Evolutionary conservation across 2,113 vertebrate genomes (phyloP).

Genomic region (Corynorhinus townsendii): DNA sequence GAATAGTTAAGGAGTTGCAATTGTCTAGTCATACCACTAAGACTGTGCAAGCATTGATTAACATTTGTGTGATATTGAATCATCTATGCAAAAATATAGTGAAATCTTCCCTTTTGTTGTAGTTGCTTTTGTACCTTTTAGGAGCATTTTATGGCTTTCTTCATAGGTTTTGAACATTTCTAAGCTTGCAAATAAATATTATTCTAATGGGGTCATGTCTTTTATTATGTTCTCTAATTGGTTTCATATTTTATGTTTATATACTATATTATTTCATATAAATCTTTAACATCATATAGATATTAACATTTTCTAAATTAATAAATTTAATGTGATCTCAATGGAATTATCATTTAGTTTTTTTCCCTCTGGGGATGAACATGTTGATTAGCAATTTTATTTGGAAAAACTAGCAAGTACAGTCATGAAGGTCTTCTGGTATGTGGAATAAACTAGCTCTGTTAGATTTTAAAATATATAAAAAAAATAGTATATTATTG

Average conservation of each 20-base stretch:
- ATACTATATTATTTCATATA: not conserved
- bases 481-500: not conserved
- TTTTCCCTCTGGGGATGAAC: not conserved
- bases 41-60: not conserved
- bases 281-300: not conserved
- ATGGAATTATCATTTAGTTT: not conserved
- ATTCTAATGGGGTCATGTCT: not conserved
- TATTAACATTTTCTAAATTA: constrained; percentile 24
- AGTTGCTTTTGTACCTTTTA: not conserved
- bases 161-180: not conserved
- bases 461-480: not conserved
- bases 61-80: not conserved
- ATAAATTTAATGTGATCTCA: not conserved
- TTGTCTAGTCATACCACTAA: not conserved
- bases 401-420: not conserved
- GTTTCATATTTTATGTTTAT: not conserved
- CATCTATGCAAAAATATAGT: not conserved
- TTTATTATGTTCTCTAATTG: not conserved
- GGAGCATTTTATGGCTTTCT: not conserved
- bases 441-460: not conserved
- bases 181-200: not conserved
- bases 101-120: not conserved
- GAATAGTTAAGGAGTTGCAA: not conserved
- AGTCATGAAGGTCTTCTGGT: not conserved
- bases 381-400: not conserved